Base-by-base conservation (phyloP, 2,113 vertebrate genomes). In the Thunnus thynnus region DNA sequence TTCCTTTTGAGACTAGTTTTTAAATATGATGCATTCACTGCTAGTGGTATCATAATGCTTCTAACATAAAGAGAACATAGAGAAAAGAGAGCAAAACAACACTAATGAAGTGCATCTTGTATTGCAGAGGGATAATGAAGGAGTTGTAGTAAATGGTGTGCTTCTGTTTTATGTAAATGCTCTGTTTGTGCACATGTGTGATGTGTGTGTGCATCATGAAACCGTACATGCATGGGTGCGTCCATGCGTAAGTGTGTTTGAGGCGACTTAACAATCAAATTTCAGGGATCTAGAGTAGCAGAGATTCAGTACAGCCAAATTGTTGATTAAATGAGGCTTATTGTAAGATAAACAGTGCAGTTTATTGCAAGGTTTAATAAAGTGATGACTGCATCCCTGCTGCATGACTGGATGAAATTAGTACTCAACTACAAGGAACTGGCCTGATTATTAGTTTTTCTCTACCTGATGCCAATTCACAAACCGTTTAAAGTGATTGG, bases 301-400 rank as follows among this genome's bases (percentile, higher is more conserved):
- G 25, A 22, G 27, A 74, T 63, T 70, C 44, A 70, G 0, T 25
- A 51, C 13, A 47, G 22, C n/a, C 17, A 61, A 77, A 65, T 11
- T 65, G 44, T 13, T 80, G 25, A 84, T 78, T 76, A 51, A 69
- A 82, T 67, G 12, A n/a, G 18, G 20, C 25, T 68, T 62, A 52
- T 71, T 60, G 16, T 74, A 10, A 79, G 52, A 84, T 81, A 61
- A 78, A 57, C 62, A 14, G 47, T 25, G 22, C 6, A 16, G 22
- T 72, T 82, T 75, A 63, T 52, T 61, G 69, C 13, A 9, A 57
- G 48, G 36, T 82, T 80, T 71, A 72, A 75, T 46, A 55, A 84
- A 86, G 9, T 62, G 54, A 78, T 66, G 44, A 47, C 51, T 36
- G 56, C 61, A 72, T 66, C 14, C 1, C 63, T 57, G 61, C 18